Evolutionary conservation across 92 coral and sea anemone genomes (phyloP).

Genomic region (Ricordea florida): DNA sequence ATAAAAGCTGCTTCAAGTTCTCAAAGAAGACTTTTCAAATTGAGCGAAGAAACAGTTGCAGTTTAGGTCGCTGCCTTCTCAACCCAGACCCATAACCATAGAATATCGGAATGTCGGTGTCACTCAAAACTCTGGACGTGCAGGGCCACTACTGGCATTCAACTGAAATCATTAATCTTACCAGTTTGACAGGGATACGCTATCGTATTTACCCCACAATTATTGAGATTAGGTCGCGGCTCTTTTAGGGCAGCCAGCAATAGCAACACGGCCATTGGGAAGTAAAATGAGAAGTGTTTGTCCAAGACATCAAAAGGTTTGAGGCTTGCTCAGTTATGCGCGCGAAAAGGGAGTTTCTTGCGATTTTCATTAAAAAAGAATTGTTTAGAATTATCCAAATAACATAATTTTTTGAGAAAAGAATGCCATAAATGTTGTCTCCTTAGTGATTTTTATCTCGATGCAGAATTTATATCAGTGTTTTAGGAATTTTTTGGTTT

Average conservation of each 20-base stretch:
- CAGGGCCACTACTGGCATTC: constrained; percentile 24
- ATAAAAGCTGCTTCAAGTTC: no score
- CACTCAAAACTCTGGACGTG: constrained; percentile 42
- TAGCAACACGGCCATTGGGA: no score
- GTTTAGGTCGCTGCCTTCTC: neutral
- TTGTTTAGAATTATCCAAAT: neutral
- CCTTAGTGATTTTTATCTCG: neutral
- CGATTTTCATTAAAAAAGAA: neutral
- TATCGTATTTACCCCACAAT: constrained; percentile 87
- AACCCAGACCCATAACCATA: neutral
- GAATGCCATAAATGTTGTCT: neutral
- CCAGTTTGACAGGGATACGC: constrained; percentile 70
- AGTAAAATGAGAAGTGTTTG: constrained; percentile 26
- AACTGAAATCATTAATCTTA: constrained; percentile 85
- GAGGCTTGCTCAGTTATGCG: neutral
- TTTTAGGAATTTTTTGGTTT: constrained; percentile 21
- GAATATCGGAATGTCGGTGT: constrained; percentile 1
- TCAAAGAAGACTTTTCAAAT: neutral
- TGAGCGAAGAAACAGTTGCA: neutral
- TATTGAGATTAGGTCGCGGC: constrained; percentile 66
- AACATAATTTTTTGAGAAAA: neutral
- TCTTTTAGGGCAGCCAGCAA: constrained; percentile 24
- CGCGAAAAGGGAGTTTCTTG: neutral
- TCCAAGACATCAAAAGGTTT: neutral
- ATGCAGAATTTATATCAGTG: no score